Evolutionary conservation across 2,113 vertebrate species (phyloP).

Genomic region (Cyprinodon variegatus): DNA sequence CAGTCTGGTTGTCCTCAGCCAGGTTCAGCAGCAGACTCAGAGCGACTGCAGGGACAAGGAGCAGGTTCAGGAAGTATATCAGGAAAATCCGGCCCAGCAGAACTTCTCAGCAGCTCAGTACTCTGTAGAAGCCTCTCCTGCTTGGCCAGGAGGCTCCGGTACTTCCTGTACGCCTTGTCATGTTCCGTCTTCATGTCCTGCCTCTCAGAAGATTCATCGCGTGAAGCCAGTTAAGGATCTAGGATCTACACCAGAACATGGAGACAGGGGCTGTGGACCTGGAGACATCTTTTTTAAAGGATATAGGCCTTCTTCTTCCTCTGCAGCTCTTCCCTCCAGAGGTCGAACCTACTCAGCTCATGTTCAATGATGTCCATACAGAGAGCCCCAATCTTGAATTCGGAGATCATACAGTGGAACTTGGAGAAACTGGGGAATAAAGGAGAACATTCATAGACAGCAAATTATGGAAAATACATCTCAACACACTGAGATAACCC

Average conservation of each 20-base stretch:
- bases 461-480: background rate
- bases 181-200: conserved; percentile 90
- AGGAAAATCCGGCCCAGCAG: too few relatives aligned
- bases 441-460: background rate
- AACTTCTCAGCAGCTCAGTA: conserved; percentile 35
- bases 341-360: conserved; percentile 91
- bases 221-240: conserved; percentile 85
- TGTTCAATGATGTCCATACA: conserved; percentile 95
- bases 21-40: conserved; percentile 93
- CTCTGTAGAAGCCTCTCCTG: conserved; percentile 94
- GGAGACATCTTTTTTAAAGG: conserved; percentile 74
- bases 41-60: conserved; percentile 75
- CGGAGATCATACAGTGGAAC: conserved; percentile 91
- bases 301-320: conserved; percentile 95
- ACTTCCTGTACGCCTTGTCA: conserved; percentile 92
- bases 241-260: background rate
- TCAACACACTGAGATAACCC: too few relatives aligned
- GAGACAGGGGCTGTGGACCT: too few relatives aligned
- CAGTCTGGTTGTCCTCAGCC: conserved; percentile 91
- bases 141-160: conserved; percentile 89
- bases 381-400: conserved; percentile 93
- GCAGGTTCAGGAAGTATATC: background rate
- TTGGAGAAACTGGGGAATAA: conserved; percentile 87
- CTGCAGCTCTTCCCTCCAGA: conserved; percentile 94
- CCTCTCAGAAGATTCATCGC: conserved; percentile 89